Conservation (phyloP, 2,797 vertebrate genomes). For the Sebastes iracundus region DNA sequence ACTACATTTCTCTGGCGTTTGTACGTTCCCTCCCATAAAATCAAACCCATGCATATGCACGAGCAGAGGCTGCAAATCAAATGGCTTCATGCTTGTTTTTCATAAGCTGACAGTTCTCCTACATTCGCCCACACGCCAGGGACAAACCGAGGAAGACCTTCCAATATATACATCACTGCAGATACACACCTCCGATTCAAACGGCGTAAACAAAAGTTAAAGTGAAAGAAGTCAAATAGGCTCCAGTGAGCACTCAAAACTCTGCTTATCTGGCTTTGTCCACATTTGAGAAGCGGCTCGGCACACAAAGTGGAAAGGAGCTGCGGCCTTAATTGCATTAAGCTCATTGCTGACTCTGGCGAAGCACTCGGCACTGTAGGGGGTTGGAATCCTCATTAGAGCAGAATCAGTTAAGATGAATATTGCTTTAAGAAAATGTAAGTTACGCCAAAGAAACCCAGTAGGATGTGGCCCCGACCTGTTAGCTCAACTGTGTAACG, state of each 20-base stretch:
- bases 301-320: slow-evolving; percentile 33
- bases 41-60: slow-evolving; percentile 28
- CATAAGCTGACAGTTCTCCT: slow-evolving; percentile 19
- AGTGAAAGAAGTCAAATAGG: slow-evolving; percentile 32
- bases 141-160: slow-evolving; percentile 10
- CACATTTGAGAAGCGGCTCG: slow-evolving; percentile 50
- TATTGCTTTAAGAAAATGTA: slow-evolving; percentile 56
- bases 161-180: background rate
- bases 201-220: slow-evolving; percentile 14
- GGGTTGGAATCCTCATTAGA: slow-evolving; percentile 63
- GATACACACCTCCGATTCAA: background rate
- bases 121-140: background rate
- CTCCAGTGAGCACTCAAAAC: slow-evolving; percentile 4
- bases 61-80: slow-evolving; percentile 14
- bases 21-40: slow-evolving; percentile 36
- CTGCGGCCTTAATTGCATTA: slow-evolving; percentile 63
- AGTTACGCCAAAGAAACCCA: slow-evolving; percentile 43
- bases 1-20: slow-evolving; percentile 20
- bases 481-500: background rate
- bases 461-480: slow-evolving; percentile 21
- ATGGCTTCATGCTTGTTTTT: slow-evolving; percentile 16
- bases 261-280: slow-evolving; percentile 43
- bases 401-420: slow-evolving; percentile 65
- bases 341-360: slow-evolving; percentile 60
- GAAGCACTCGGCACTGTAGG: slow-evolving; percentile 52